Base-by-base conservation (phyloP, 2,888 invertebrate genomes). In the Drosophila meridionalis region DNA sequence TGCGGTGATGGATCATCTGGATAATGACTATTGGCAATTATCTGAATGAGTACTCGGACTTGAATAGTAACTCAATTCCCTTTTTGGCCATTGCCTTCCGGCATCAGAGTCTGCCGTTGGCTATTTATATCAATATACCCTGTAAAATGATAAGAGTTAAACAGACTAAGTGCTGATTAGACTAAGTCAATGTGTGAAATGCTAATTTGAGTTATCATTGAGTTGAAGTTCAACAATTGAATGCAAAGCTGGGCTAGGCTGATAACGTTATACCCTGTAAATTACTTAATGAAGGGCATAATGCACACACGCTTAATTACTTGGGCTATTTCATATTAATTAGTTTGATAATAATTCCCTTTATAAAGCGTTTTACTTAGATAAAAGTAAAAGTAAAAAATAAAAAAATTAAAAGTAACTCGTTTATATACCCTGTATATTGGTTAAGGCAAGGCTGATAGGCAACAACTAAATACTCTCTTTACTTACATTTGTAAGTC, bases 11-110 rank as follows among this genome's bases (percentile, higher is more conserved):
- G 57, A 77, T 78, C 63, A 63, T 53, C 66, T 59, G 79, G 36
- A 47, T 70, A 70, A 70, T 70, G 64, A 67, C 58, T 59, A 52
- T 64, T 67, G 62, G 38, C 76, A 79, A 78, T 78, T 75, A 78
- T 67, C 63, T 64, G 55, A 48, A 61, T 70, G 67, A 60, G 59
- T 58, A 34, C 38, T 20, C 36, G 32, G 42, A 53, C 30, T 30
- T 32, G 40, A 28, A 57, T 28, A 52, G 60, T 50, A 50, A 43
- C 53, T 53, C 14, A 11, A 42, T 52, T 52, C 26, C 42, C 53
- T 8, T 34, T 26, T 32, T 1, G 30, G 2, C 48, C 14, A 4
- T 12, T 30, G 38, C 20, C 26, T 6, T 6, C 1, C 6, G 14
- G 7, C 12, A 20, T 34, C 4, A 26, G 20, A 2, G 8, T 0